Percentiles rank a stretch among this genome's conserved stretches.
Evolutionary conservation across 2,888 invertebrate genomes (phyloP).

Genomic region (Calliopum simillimum): DNA sequence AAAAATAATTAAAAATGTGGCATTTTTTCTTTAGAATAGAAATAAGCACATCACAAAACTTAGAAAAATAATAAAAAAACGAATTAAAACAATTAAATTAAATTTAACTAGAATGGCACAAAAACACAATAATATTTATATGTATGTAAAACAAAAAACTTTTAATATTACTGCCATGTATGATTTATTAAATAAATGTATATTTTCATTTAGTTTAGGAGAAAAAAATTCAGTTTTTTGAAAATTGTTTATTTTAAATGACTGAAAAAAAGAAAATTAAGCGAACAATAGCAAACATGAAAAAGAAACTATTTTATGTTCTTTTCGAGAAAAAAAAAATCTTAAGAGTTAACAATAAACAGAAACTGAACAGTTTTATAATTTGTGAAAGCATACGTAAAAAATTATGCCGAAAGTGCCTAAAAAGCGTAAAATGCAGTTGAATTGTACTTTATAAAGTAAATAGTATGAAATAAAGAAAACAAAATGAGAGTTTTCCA

Average conservation of each 20-base stretch:
- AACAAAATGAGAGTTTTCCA: too few species aligned
- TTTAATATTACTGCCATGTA: constrained; percentile 29
- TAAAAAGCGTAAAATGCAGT: background rate
- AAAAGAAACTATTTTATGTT: constrained; percentile 1
- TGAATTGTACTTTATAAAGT: background rate
- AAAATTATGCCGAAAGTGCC: constrained; percentile 24
- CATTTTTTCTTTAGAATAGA: too few species aligned
- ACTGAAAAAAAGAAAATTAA: constrained; percentile 4
- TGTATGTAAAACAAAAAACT: too few species aligned
- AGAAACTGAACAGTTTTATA: constrained; percentile 13
- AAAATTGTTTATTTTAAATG: constrained; percentile 2
- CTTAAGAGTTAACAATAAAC: background rate
- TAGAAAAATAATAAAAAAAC: too few species aligned
- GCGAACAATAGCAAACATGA: background rate
- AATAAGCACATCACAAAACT: too few species aligned
- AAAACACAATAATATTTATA: background rate
- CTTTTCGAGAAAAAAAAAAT: background rate
- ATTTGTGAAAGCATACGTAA: constrained; percentile 11
- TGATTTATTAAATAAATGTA: constrained; percentile 15
- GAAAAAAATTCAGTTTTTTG: background rate
- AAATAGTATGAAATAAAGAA: background rate
- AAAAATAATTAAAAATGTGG: background rate
- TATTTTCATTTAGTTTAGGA: background rate
- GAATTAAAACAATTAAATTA: too few species aligned
- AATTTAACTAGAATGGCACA: constrained; percentile 14